Evolutionary conservation across 2,888 invertebrate species (phyloP).

Genomic region (Cryptocheilus praepositus): DNA sequence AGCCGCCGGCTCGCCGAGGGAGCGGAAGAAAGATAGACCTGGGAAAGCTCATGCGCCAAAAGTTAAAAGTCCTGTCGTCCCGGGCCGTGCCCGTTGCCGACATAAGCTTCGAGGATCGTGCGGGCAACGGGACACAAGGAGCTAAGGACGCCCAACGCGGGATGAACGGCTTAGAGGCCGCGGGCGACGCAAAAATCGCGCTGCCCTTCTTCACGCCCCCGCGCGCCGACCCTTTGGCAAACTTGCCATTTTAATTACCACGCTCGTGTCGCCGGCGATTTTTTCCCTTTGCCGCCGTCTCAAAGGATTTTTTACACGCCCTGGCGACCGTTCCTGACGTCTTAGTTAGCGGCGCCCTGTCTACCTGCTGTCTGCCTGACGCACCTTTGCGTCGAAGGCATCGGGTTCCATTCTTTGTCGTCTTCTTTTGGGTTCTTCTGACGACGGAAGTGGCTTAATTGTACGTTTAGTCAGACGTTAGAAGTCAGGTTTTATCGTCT

Average conservation of each 20-base stretch:
- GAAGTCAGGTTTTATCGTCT: no score
- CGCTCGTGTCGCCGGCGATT: conserved; percentile 1
- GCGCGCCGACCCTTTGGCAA: background rate
- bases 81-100: conserved; percentile 10
- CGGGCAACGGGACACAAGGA: no score
- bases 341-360: background rate
- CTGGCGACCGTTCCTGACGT: no score
- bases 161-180: no score
- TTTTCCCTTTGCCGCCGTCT: background rate
- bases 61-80: conserved; percentile 43
- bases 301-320: background rate
- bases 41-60: conserved; percentile 34
- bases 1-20: background rate
- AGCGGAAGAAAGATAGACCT: conserved; percentile 8
- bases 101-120: no score
- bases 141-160: no score
- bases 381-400: no score
- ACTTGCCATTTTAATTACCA: conserved; percentile 20
- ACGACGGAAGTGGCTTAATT: background rate
- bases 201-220: no score
- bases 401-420: background rate
- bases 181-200: no score
- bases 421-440: background rate
- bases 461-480: background rate
- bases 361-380: no score